Base-by-base conservation (phyloP, 2,113 vertebrate species). In the Triplophysa siluroides region DNA sequence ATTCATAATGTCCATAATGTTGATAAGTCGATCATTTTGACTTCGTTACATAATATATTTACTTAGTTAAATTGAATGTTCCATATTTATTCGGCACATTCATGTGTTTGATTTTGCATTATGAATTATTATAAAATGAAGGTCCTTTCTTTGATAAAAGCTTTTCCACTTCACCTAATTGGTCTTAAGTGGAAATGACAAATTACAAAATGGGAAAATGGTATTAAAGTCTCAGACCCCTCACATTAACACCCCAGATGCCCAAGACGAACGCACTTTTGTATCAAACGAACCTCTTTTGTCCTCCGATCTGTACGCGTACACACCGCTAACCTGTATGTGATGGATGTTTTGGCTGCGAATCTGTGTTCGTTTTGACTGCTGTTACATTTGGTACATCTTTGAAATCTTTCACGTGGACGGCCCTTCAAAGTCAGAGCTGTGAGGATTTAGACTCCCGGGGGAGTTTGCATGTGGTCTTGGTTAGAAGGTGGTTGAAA, bases 401-500 rank as follows among this genome's bases (percentile, higher is more conserved):
- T 81, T 58, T 75, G 75, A 52, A 84, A 73, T 78, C 58, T 38
- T 52, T 56, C 60, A 58, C 56, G 45, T 11, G 50, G 23, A 26
- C 23, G 62, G 12, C 4, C 16, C 83, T 78, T 84, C 47, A 78
- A 84, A 84, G 76, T 14, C 69, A 62, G 76, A 50, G 81, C 52
- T 29, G 50, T 62, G 67, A 60, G 56, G 65, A 26, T 70, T 64
- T n/a, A 52, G 66, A 58, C 54, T 82, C 77, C 62, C 29, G 19
- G 26, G 79, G 77, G 83, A 70, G n/a, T 75, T 83, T 12, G 72
- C 85, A 87, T 87, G 77, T 87, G 85, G 72, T 83, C 41, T 29
- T 60, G 71, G 69, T 84, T 84, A 80, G 78, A 75, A 64, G 4
- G n/a, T 1, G 33, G 29, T 66, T 66, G 73, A 61, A 80, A 61